Evolutionary conservation across 1,140 invertebrate genomes (phyloP), one percentile per base, ranked within the genome.

Genomic region (Agraylea sexmaculata): DNA sequence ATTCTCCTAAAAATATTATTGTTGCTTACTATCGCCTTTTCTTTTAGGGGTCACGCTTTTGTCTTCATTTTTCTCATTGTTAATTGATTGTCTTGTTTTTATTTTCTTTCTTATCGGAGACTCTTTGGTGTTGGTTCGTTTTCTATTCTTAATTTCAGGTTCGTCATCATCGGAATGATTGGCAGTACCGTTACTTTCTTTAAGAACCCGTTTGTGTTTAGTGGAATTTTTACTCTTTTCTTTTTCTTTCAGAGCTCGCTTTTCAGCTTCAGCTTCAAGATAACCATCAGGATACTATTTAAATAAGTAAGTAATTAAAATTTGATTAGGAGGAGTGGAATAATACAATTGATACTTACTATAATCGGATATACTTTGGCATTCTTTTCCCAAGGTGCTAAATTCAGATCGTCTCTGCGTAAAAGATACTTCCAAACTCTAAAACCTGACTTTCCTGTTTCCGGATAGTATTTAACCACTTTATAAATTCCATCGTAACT

Each of bases 381-480:
- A 31, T 69, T 72, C 30, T 70, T 53, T n/a, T 84, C 84, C 87
- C 87, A 91, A 0, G 87, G 87, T 10, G 87, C 78, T 1, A 85
- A 82, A 10, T 53, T 60, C 1, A 78, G 74, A 60, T 92, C 87
- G 59, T 91, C 87, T 49, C 87, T 65, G 39, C 77, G 62, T 25
- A 92, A 56, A 10, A 83, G 51, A 55, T 85, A 92, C 30, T 81
- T 71, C 86, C 86, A 92, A 8, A 92, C 80, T 5, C 73, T 64
- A 55, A 78, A 87, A 1, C 85, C 86, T 30, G 82, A 81, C 50
- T 82, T 71, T 8, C 84, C 84, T 43, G 75, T 80, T 52, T 83
- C 75, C 3, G 80, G 80, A 64, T 82, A 89, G 56, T 89, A 91
- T 50, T 84, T 87, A 0, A 86, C 79, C 4, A 90, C 76, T 60